Evolutionary conservation across 2,113 vertebrate genomes (phyloP), one percentile per base, ranked within the genome.

Genomic region (Etheostoma cragini): DNA sequence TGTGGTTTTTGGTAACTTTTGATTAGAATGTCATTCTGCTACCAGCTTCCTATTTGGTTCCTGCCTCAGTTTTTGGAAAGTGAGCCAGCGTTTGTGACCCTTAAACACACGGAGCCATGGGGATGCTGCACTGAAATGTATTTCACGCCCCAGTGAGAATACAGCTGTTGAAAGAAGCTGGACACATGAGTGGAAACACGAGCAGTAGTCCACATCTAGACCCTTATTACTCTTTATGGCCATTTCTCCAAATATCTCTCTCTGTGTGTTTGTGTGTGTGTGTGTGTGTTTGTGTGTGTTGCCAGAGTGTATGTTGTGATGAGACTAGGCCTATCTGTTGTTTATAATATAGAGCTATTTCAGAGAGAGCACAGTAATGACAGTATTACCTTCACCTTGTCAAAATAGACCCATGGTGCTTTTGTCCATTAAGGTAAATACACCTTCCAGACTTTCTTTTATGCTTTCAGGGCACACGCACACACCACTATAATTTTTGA

Each of bases 341-440:
- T 69, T 58, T 73, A 54, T 83, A 66, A 57, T 85, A 61, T 42
- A 45, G 56, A 74, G 82, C 82, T 88, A 81, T 91, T 88, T 87
- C 67, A 77, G 68, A 83, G 38, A 46, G 49, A 67, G 72, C 75
- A 62, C 82, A 46, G 81, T 88, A 87, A 89, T 89, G 77, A 83
- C 58, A 69, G 85, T 46, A 78, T 88, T 88, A 84, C 73, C 72
- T 57, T 52, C 78, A 82, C 81, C 78, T 69, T 86, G 80, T 77
- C 84, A 71, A 88, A 91, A 88, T 89, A 79, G 79, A 67, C 62
- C 65, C 62, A 64, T 33, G 52, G 68, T 83, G 77, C 57, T 87
- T 86, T 82, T 71, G 49, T 70, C 89, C 82, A 89, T 92, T 86
- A 87, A 52, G 47, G 86, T 81, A 91, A 91, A 89, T 71, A 84